phyloP scores from a whole-genome alignment of 92 coral and sea anemone genomes.

The Desmophyllum pertusum region DNA sequence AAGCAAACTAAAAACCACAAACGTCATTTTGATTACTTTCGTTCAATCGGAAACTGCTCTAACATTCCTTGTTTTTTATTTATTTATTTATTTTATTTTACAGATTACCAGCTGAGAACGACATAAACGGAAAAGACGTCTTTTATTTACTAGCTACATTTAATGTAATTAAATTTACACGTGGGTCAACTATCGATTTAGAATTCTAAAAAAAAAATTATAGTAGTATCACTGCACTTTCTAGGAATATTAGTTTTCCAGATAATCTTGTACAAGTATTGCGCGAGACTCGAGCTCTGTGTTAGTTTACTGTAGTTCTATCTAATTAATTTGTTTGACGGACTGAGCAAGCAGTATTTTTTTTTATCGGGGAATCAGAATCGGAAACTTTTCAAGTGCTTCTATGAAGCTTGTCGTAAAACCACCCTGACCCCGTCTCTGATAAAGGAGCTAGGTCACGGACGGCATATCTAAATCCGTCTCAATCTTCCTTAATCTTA shows the following conservation, averaged over 20 bases:
- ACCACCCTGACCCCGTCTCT: not conserved
- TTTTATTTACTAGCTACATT: not conserved
- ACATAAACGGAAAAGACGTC: constrained; percentile 57
- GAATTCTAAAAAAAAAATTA: not conserved
- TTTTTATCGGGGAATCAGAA: not conserved
- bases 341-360: not conserved
- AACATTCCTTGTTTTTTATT: not conserved
- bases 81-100: constrained; percentile 54
- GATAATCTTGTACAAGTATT: not conserved
- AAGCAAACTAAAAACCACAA: not conserved
- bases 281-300: not conserved
- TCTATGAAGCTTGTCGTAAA: not conserved
- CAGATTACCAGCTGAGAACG: constrained; percentile 98
- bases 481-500: not conserved
- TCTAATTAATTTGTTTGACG: not conserved
- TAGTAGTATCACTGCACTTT: not conserved
- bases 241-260: not conserved
- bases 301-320: not conserved
- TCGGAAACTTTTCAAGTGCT: not conserved
- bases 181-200: not conserved
- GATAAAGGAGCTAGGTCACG: not conserved
- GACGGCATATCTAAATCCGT: not conserved
- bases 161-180: not conserved
- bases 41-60: not conserved
- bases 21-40: no score